Conservation (phyloP, 2,888 invertebrate genomes). For the Bruchidius siliquastri region DNA sequence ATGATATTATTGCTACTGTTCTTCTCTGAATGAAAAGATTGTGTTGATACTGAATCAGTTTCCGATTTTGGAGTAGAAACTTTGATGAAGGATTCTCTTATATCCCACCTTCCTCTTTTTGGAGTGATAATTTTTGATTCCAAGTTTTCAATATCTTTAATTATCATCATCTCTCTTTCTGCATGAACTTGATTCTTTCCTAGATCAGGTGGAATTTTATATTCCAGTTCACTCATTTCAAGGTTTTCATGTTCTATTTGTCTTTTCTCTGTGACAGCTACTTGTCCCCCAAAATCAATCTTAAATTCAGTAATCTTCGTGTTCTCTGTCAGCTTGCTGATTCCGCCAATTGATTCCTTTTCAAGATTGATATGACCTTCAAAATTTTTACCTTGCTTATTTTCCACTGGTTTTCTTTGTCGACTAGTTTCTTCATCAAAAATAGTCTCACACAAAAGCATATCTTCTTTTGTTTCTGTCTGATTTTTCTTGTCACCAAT, state of each 20-base stretch:
- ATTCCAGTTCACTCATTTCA: constrained; percentile 23
- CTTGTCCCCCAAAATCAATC: not conserved
- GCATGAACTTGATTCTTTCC: constrained; percentile 2
- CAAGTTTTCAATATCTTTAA: constrained; percentile 3
- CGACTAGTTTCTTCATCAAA: not conserved
- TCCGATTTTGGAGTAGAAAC: not conserved
- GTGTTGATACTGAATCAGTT: not conserved
- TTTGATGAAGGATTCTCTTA: constrained; percentile 1
- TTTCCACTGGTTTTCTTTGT: not conserved
- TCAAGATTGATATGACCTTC: not conserved
- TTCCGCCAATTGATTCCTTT: not conserved
- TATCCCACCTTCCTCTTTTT: constrained; percentile 24
- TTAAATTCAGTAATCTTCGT: not conserved
- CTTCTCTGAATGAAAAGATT: not conserved
- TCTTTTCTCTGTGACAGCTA: constrained; percentile 13
- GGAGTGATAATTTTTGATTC: constrained; percentile 4
- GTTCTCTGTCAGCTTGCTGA: not conserved
- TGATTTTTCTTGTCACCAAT: not conserved
- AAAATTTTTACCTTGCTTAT: not conserved
- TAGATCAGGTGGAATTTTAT: constrained; percentile 9
- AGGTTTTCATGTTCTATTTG: constrained; percentile 25
- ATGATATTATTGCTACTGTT: not conserved
- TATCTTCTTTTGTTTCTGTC: constrained; percentile 14
- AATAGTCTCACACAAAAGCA: constrained; percentile 14
- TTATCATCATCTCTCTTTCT: constrained; percentile 3